Evolutionary conservation across 2,113 vertebrate genomes (phyloP), one percentile per base, ranked within the genome.

Genomic region (Sardina pilchardus): DNA sequence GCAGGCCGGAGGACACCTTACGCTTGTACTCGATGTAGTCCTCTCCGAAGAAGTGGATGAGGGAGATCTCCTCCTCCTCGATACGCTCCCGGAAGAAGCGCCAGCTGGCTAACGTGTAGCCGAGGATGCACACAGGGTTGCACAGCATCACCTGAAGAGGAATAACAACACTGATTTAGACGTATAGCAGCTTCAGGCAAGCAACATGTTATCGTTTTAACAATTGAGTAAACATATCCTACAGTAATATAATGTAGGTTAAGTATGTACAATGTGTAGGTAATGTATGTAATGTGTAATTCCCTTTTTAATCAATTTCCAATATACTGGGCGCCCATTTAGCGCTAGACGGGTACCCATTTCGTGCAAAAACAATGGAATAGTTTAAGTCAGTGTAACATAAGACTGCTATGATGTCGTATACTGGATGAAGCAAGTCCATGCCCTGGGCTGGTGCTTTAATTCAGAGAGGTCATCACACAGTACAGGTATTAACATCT

Each of bases 11-110:
- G 3, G 96, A 94, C 86, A 99, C 97, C 90, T 90, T 95, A 91
- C 93, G 96, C 93, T 99, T 99, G 89, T 99, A 99, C 82, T 96
- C 96, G 88, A 99, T 90, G 83, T 99, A 99, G 81, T 99, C 96
- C 85, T 98, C 97, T 0, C 97, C 97, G 0, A 99, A 99, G 89
- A 99, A 99, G 88, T 99, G 96, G 42, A 99, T 98, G 30, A 99
- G 93, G 0, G 96, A 97, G 78, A 97, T 94, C 87, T 99, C 98
- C 90, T 99, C 98, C 86, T 99, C 98, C 86, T 99, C 98, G 0
- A 98, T 96, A 1, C 98, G 95, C 75, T 99, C 98, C 3, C 97
- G 96, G 93, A 99, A 99, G 94, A 99, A 99, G 16, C 97, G 94
- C 98, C 98, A 99, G 91, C 97, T 98, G 0, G 94, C 97, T 89